Evolutionary conservation across 2,888 invertebrate species (phyloP).

Genomic region (Artemia sinica): DNA sequence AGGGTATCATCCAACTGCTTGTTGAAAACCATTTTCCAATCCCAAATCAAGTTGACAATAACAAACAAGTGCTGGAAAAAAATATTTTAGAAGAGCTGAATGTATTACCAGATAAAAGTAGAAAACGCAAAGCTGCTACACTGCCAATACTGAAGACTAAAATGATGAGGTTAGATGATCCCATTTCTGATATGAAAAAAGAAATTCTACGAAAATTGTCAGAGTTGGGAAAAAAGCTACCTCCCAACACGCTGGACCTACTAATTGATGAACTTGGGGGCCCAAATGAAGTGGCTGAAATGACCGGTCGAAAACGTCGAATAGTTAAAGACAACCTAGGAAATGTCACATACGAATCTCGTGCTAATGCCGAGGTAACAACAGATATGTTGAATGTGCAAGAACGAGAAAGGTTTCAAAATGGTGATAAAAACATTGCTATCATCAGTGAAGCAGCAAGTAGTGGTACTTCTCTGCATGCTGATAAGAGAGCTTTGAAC

Average conservation of each 20-base stretch:
- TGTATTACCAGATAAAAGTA: too few species aligned
- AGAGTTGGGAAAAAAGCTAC: constrained; percentile 62
- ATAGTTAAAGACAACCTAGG: constrained; percentile 87
- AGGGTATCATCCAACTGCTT: constrained; percentile 84
- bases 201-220: constrained; percentile 71
- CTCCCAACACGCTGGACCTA: constrained; percentile 94
- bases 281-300: constrained; percentile 94
- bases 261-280: constrained; percentile 91
- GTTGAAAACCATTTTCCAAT: constrained; percentile 98
- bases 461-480: constrained; percentile 89
- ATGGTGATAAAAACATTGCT: constrained; percentile 91
- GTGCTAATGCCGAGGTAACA: constrained; percentile 85
- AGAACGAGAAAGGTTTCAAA: constrained; percentile 73
- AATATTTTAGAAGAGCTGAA: too few species aligned
- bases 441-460: constrained; percentile 98
- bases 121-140: not conserved
- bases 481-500: constrained; percentile 75
- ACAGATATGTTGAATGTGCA: constrained; percentile 81
- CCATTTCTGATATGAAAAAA: constrained; percentile 56
- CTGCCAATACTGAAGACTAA: constrained; percentile 30
- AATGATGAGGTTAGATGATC: constrained; percentile 36
- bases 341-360: constrained; percentile 76
- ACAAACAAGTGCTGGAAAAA: too few species aligned
- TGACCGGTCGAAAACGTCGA: constrained; percentile 90
- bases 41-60: constrained; percentile 46